Conservation (phyloP, 2,113 vertebrate genomes). For the Nothobranchius kuhntae region DNA sequence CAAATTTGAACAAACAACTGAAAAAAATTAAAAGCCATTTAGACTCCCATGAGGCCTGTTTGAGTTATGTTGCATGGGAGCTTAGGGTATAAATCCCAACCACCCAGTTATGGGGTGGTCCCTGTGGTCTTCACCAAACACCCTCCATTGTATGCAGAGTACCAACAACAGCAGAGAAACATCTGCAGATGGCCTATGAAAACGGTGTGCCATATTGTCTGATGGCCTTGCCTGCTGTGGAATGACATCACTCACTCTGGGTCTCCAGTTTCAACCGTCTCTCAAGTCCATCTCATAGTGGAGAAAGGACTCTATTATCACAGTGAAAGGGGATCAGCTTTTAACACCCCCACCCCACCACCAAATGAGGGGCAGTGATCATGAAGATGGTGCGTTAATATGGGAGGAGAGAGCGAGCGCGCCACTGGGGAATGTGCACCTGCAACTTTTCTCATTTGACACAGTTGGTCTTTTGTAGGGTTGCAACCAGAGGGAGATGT, state of each 20-base stretch:
- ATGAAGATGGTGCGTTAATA: slow-evolving; percentile 16
- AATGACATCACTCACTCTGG: slow-evolving; percentile 62
- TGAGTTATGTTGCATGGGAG: slow-evolving; percentile 9
- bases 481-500: slow-evolving; percentile 46
- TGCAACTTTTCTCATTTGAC: slow-evolving; percentile 74
- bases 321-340: slow-evolving; percentile 65
- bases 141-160: slow-evolving; percentile 30
- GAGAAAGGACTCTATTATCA: slow-evolving; percentile 71
- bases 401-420: slow-evolving; percentile 34
- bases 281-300: slow-evolving; percentile 46
- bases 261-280: slow-evolving; percentile 64
- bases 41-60: slow-evolving; percentile 6
- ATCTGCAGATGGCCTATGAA: slow-evolving; percentile 61
- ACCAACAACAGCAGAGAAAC: slow-evolving; percentile 43
- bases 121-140: slow-evolving; percentile 32
- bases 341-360: slow-evolving; percentile 12
- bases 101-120: slow-evolving; percentile 21
- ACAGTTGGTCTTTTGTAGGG: slow-evolving; percentile 74
- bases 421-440: slow-evolving; percentile 73
- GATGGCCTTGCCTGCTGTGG: slow-evolving; percentile 54
- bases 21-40: slow-evolving; percentile 8
- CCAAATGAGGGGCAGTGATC: slow-evolving; percentile 62
- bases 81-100: slow-evolving; percentile 17
- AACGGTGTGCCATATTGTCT: slow-evolving; percentile 28
- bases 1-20: background rate